Conservation (phyloP, 2,888 invertebrate species). For the Gisinianus flammeolus region DNA sequence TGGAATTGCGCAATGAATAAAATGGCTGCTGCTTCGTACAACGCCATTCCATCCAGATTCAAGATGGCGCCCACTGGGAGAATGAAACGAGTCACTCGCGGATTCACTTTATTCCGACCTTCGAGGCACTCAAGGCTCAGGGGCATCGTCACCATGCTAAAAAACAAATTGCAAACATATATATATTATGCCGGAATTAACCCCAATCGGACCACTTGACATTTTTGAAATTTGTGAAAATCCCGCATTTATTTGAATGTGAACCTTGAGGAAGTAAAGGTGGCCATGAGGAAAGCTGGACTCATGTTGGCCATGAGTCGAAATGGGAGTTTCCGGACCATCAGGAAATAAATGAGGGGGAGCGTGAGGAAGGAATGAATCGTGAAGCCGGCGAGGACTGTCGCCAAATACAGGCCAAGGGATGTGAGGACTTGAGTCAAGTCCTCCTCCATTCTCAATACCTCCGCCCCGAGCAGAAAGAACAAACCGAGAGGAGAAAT, state of each 20-base stretch:
- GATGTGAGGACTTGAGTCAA: conserved; percentile 81
- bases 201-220: no score
- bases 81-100: conserved; percentile 48
- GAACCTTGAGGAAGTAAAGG: conserved; percentile 92
- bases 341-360: conserved; percentile 81
- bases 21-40: conserved; percentile 49
- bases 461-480: conserved; percentile 86
- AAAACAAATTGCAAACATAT: no score
- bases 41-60: conserved; percentile 49
- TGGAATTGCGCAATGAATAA: conserved; percentile 50
- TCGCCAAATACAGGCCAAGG: conserved; percentile 89
- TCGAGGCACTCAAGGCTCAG: conserved; percentile 50
- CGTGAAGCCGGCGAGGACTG: conserved; percentile 85
- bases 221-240: no score
- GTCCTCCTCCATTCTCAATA: conserved; percentile 86
- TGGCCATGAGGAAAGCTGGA: conserved; percentile 93
- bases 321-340: conserved; percentile 82
- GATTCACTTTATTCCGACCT: conserved; percentile 47
- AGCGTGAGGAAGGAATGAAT: conserved; percentile 90
- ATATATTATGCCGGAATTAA: no score
- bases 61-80: conserved; percentile 52
- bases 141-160: conserved; percentile 50
- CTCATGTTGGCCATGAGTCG: conserved; percentile 80
- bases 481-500: conserved; percentile 86
- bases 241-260: no score